Conservation (phyloP, 2,888 invertebrate genomes). For the Tachina fera region DNA sequence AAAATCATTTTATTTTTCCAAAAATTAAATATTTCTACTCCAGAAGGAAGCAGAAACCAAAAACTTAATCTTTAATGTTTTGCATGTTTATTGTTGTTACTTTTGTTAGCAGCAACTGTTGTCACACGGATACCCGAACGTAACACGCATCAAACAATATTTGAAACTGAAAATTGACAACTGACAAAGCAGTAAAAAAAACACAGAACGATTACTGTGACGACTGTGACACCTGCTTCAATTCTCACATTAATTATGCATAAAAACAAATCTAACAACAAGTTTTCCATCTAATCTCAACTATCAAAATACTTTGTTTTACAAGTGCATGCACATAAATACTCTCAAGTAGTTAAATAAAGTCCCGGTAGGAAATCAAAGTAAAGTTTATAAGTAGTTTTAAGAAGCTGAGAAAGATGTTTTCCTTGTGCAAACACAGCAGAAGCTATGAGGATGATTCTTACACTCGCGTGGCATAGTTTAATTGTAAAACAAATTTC, state of each 20-base stretch:
- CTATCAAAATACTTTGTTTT: slow-evolving; percentile 61
- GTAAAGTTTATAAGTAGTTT: too few species aligned
- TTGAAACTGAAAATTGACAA: slow-evolving; percentile 47
- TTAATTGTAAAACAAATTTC: too few species aligned
- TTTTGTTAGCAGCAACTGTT: slow-evolving; percentile 73
- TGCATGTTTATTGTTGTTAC: slow-evolving; percentile 55
- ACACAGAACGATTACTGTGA: slow-evolving; percentile 51
- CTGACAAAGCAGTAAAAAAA: slow-evolving; percentile 34
- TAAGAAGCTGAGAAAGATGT: too few species aligned
- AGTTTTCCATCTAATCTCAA: slow-evolving; percentile 76
- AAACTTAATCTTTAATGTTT: slow-evolving; percentile 80
- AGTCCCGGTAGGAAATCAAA: slow-evolving; percentile 41
- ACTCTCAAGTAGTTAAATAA: neutral
- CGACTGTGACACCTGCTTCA: slow-evolving; percentile 78
- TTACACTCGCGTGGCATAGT: too few species aligned
- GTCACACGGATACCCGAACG: slow-evolving; percentile 60
- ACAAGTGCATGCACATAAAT: slow-evolving; percentile 8
- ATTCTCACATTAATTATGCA: slow-evolving; percentile 82
- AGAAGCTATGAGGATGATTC: too few species aligned
- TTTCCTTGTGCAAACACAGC: too few species aligned
- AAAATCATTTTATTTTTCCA: slow-evolving; percentile 29
- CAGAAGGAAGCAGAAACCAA: slow-evolving; percentile 48
- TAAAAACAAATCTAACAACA: slow-evolving; percentile 74
- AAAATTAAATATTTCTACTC: slow-evolving; percentile 54
- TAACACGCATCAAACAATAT: slow-evolving; percentile 7